Evolutionary conservation across 2,797 vertebrate genomes (phyloP).

Genomic region (Prunella strophiata): DNA sequence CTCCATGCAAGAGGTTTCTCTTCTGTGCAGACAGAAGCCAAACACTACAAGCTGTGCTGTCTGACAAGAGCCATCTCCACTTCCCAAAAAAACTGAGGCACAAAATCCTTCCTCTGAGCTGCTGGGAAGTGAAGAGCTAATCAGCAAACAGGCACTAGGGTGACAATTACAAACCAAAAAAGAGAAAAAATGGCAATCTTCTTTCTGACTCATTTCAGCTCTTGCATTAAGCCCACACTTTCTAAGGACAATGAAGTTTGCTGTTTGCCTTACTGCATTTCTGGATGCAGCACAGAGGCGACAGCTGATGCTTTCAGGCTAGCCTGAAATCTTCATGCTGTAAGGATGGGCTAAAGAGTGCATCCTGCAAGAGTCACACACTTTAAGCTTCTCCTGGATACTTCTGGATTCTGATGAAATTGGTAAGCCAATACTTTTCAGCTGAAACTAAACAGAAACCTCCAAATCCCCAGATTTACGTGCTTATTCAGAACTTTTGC

Average conservation of each 20-base stretch:
- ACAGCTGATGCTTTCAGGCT: background rate
- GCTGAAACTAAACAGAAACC: background rate
- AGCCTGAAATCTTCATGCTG: background rate
- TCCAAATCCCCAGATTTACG: background rate
- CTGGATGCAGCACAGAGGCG: background rate
- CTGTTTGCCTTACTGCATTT: background rate
- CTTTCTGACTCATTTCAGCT: conserved; percentile 26
- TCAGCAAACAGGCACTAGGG: background rate
- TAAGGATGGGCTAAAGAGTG: background rate
- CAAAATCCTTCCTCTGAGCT: background rate
- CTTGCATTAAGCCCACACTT: background rate
- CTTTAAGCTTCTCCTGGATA: background rate
- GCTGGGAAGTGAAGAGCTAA: background rate
- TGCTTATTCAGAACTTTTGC: background rate
- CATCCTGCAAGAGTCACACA: background rate
- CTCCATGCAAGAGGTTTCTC: background rate
- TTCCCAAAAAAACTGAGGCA: background rate
- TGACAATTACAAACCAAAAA: background rate
- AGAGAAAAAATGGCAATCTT: background rate
- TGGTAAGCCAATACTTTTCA: background rate
- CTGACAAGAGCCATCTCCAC: background rate
- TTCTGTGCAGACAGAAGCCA: background rate
- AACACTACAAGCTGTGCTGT: background rate
- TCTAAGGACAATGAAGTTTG: background rate
- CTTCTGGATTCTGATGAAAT: background rate